A percentile compares a stretch with the other conserved stretches of the same genome.
These are phyloP conservation scores for Chlorocebus sabaeus DNA, from an alignment of 2,113 vertebrate species.

Conservation along the genomic window DNA sequence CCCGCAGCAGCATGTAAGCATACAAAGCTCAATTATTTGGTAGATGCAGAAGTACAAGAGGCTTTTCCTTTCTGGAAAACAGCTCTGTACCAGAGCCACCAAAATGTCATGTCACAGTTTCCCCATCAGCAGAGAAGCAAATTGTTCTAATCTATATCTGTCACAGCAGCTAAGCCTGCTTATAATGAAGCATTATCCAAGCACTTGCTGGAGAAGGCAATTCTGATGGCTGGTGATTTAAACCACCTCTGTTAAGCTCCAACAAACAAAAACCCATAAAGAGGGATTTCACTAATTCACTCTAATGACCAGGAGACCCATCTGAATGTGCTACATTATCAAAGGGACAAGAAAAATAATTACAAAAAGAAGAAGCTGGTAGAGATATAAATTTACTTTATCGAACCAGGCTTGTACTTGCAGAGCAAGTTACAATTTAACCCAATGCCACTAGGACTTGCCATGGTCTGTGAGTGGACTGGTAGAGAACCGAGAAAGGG, in stretches of 20 bases:
- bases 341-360: conserved; percentile 56
- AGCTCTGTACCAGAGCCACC: not conserved
- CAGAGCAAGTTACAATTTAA: not conserved
- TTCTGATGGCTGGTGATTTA: conserved; percentile 34
- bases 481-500: not conserved
- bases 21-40: not conserved
- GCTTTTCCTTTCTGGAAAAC: not conserved
- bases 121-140: conserved; percentile 50
- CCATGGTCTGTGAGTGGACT: not conserved
- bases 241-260: conserved; percentile 61
- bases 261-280: conserved; percentile 67
- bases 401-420: not conserved
- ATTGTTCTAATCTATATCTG: conserved; percentile 47
- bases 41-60: not conserved
- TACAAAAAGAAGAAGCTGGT: not conserved
- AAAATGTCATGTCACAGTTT: conserved; percentile 40
- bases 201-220: not conserved
- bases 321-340: conserved; percentile 32
- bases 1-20: not conserved
- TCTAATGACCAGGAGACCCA: conserved; percentile 51
- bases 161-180: conserved; percentile 13
- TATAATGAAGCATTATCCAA: conserved; percentile 27
- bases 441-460: not conserved
- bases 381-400: conserved; percentile 44
- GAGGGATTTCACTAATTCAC: conserved; percentile 72